Conservation (phyloP, 1,140 invertebrate species). For the Lordiphosa clarofinis region DNA sequence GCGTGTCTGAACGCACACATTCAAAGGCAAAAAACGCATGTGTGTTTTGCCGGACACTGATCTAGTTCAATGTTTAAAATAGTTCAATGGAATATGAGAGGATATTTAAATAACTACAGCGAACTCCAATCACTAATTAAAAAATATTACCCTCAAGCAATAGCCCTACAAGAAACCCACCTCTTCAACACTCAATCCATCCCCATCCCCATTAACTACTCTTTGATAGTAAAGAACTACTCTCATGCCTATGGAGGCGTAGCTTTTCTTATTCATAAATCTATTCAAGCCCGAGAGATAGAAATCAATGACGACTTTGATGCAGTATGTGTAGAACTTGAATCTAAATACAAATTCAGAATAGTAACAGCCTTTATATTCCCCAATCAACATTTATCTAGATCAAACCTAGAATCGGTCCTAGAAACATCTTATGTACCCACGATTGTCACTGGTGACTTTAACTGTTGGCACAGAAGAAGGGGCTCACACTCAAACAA, state of each 20-base stretch:
- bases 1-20: too few relatives aligned
- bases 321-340: not conserved
- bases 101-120: slow-evolving; percentile 14
- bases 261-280: slow-evolving; percentile 14
- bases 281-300: slow-evolving; percentile 7
- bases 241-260: slow-evolving; percentile 6
- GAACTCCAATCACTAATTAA: slow-evolving; percentile 13
- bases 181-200: not conserved
- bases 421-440: too few relatives aligned
- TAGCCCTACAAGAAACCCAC: slow-evolving; percentile 15
- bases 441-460: not conserved
- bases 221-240: slow-evolving; percentile 1
- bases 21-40: too few relatives aligned
- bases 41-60: too few relatives aligned
- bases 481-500: too few relatives aligned
- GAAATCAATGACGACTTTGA: slow-evolving; percentile 2
- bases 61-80: too few relatives aligned
- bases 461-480: slow-evolving; percentile 17
- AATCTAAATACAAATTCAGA: slow-evolving; percentile 16
- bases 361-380: slow-evolving; percentile 17
- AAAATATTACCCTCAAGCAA: slow-evolving; percentile 13
- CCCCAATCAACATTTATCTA: slow-evolving; percentile 13
- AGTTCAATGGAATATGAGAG: slow-evolving; percentile 12
- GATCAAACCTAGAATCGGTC: not conserved
- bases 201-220: slow-evolving; percentile 8